Percentiles rank a stretch among this genome's conserved stretches.
Evolutionary conservation across 2,888 invertebrate genomes (phyloP).

Genomic region (Cantharis rustica): DNA sequence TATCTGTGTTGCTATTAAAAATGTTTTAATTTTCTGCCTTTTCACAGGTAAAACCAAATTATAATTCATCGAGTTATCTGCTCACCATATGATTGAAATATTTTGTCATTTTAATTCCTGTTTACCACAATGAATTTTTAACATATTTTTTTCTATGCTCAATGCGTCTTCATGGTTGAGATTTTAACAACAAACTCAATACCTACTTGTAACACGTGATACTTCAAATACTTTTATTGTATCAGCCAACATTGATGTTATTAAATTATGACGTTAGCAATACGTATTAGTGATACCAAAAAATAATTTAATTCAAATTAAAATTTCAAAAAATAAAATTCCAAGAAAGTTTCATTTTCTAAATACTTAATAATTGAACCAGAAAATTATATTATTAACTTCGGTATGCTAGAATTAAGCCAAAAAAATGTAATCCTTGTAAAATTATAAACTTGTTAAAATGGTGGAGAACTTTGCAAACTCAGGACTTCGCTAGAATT

Average conservation of each 20-base stretch:
- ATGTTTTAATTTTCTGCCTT: not conserved
- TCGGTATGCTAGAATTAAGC: not conserved
- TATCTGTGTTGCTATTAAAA: not conserved
- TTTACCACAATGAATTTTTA: not conserved
- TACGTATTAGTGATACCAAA: too few relatives aligned
- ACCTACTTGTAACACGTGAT: not conserved
- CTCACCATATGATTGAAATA: not conserved
- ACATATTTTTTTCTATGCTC: not conserved
- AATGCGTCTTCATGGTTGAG: not conserved
- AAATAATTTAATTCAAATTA: not conserved
- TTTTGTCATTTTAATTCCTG: not conserved
- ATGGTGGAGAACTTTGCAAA: not conserved
- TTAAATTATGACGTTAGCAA: not conserved
- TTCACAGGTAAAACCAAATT: not conserved
- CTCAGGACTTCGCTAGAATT: not conserved
- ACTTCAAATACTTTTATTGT: not conserved
- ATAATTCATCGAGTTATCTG: not conserved
- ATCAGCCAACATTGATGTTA: not conserved
- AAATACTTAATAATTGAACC: not conserved
- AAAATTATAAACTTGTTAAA: not conserved
- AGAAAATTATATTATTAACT: not conserved
- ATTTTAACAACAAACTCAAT: not conserved
- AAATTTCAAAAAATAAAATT: not conserved
- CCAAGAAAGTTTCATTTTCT: not conserved
- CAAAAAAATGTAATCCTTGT: not conserved